Conservation (phyloP, 2,113 vertebrate genomes). For the Pavo muticus region DNA sequence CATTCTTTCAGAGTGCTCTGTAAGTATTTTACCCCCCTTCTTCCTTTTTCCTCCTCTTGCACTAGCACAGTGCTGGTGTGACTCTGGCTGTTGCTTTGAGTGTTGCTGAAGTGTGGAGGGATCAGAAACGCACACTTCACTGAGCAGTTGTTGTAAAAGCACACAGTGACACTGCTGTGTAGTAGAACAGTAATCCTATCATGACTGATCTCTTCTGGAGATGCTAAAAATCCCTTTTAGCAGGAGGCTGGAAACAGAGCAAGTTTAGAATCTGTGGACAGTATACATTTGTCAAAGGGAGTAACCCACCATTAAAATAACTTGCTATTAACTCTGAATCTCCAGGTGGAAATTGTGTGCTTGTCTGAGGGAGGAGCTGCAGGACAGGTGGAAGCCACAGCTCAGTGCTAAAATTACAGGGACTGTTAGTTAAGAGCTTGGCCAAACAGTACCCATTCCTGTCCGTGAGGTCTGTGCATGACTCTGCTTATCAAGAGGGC, state of each 20-base stretch:
- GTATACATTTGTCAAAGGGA: neutral
- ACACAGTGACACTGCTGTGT: neutral
- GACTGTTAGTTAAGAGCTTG: neutral
- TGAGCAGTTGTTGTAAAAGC: neutral
- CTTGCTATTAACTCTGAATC: neutral
- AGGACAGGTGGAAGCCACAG: neutral
- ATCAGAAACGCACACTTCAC: neutral
- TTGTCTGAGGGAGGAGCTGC: neutral
- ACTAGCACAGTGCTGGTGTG: neutral
- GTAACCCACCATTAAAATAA: neutral
- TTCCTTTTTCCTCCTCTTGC: neutral
- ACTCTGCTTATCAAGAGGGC: neutral
- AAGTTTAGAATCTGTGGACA: neutral
- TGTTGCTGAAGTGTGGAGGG: neutral
- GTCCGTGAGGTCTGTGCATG: fast-evolving
- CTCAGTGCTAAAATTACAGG: neutral
- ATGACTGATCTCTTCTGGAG: neutral
- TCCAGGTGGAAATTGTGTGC: neutral
- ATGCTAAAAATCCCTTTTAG: neutral
- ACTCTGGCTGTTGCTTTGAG: neutral
- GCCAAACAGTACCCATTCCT: neutral
- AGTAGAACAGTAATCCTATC: neutral
- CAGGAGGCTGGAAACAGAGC: neutral
- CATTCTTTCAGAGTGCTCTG: neutral
- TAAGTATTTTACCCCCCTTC: neutral